Percentiles rank a stretch among this genome's conserved stretches.
These are phyloP conservation scores for Passer montanus DNA, from an alignment of 2,113 vertebrate genomes.

Conservation along the genomic window DNA sequence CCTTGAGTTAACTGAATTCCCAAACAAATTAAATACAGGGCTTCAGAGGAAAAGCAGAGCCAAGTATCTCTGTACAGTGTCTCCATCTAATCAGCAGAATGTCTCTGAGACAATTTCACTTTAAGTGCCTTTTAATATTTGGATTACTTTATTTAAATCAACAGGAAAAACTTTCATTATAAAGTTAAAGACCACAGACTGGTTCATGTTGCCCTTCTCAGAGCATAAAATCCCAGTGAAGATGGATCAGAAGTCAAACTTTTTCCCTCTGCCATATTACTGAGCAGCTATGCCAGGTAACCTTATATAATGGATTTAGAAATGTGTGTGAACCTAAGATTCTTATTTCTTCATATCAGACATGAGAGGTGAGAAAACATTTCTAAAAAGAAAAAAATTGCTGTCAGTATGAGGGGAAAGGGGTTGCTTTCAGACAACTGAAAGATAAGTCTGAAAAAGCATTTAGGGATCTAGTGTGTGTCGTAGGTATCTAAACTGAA, in stretches of 20 bases:
- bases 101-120: background rate
- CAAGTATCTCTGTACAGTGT: background rate
- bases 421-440: background rate
- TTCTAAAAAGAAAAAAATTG: background rate
- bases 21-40: background rate
- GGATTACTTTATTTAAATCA: background rate
- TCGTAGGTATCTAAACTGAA: background rate
- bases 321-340: background rate
- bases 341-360: background rate
- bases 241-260: background rate
- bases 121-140: background rate
- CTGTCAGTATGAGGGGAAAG: background rate
- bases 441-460: background rate
- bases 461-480: background rate
- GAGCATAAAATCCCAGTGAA: background rate
- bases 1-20: background rate
- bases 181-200: background rate
- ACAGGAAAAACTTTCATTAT: background rate
- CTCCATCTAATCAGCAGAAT: background rate
- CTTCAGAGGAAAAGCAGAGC: background rate
- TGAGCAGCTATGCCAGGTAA: background rate
- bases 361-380: background rate
- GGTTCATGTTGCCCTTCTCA: background rate
- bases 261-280: background rate
- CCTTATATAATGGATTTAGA: background rate